phyloP scores from a whole-genome alignment of 2,888 invertebrate species.

The Dicranocentrus wangi region DNA sequence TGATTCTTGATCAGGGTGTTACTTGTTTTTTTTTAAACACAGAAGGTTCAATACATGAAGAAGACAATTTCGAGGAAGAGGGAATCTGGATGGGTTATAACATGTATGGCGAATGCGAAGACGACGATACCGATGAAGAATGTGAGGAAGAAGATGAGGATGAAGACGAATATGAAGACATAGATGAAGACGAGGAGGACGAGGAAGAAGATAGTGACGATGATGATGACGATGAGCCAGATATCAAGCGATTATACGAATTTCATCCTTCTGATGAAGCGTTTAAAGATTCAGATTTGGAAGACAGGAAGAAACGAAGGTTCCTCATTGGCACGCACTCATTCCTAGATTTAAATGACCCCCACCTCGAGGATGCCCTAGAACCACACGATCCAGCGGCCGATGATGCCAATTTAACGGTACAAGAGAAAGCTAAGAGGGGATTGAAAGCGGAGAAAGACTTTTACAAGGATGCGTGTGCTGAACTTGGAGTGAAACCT shows the following conservation, averaged over 20 bases:
- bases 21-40: too few species aligned
- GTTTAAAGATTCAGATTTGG: slow-evolving; percentile 48
- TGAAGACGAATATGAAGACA: slow-evolving; percentile 13
- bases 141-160: slow-evolving; percentile 58
- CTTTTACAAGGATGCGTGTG: slow-evolving; percentile 75
- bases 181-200: slow-evolving; percentile 29
- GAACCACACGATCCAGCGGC: slow-evolving; percentile 34
- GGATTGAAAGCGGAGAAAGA: slow-evolving; percentile 74
- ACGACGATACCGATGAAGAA: slow-evolving; percentile 44
- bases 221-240: slow-evolving; percentile 34
- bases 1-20: too few species aligned
- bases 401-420: slow-evolving; percentile 12
- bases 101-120: not conserved
- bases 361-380: slow-evolving; percentile 63
- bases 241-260: slow-evolving; percentile 9
- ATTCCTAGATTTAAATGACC: slow-evolving; percentile 64
- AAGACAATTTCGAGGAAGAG: not conserved
- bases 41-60: too few species aligned
- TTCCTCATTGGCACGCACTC: slow-evolving; percentile 66
- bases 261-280: slow-evolving; percentile 49
- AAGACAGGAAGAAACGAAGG: slow-evolving; percentile 55
- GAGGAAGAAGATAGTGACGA: slow-evolving; percentile 6
- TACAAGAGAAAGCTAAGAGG: slow-evolving; percentile 67
- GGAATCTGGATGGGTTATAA: not conserved
- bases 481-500: slow-evolving; percentile 75